Conservation (phyloP, 2,888 invertebrate genomes). For the Anoplius nigerrimus region DNA sequence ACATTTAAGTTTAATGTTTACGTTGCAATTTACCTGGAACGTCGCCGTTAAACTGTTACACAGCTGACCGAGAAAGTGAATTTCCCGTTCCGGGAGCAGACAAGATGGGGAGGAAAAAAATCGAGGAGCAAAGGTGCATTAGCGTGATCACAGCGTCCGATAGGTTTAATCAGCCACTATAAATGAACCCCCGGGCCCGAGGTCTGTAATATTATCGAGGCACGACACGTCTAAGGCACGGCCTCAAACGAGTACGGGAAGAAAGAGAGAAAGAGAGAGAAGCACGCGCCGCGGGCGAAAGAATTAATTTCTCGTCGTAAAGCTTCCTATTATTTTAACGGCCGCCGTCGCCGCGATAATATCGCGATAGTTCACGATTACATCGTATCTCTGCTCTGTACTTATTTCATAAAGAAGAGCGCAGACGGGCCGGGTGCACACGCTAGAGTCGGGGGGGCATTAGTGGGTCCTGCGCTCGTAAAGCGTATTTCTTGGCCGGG, state of each 20-base stretch:
- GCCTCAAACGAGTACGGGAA: neutral
- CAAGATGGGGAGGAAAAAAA: slow-evolving; percentile 1
- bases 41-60: too few relatives aligned
- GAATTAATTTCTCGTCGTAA: slow-evolving; percentile 44
- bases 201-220: slow-evolving; percentile 21
- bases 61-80: too few relatives aligned
- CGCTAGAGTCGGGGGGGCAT: slow-evolving; percentile 10
- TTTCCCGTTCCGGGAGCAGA: too few relatives aligned
- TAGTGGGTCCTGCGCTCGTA: slow-evolving; percentile 25
- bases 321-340: slow-evolving; percentile 51
- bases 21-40: too few relatives aligned
- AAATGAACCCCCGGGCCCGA: slow-evolving; percentile 24
- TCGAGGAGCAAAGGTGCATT: neutral
- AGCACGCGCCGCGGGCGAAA: slow-evolving; percentile 30
- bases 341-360: slow-evolving; percentile 35
- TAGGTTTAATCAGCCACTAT: slow-evolving; percentile 44
- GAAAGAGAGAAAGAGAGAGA: neutral
- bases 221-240: slow-evolving; percentile 10
- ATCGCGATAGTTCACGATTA: slow-evolving; percentile 1
- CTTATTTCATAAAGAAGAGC: neutral
- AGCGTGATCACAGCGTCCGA: slow-evolving; percentile 23
- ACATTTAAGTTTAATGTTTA: too few relatives aligned
- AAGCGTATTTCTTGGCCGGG: slow-evolving; percentile 30
- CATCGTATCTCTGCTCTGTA: neutral
- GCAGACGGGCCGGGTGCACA: neutral